These are phyloP conservation scores for Neoarius graeffei DNA, from an alignment of 2,113 vertebrate species.

Conservation along the genomic window DNA sequence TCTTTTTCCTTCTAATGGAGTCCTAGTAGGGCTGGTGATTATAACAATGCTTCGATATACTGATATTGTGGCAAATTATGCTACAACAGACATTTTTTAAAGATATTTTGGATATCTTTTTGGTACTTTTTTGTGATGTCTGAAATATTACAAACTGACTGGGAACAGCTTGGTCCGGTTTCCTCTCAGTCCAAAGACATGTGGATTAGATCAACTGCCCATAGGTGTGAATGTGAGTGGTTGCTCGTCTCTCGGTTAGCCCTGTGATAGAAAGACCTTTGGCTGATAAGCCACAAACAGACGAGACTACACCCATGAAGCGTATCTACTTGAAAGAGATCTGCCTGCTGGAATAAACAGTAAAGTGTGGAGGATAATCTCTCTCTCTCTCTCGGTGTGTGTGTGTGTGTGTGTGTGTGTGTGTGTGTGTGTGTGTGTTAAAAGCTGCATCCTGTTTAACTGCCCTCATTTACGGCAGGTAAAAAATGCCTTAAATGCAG, in stretches of 20 bases:
- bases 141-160: too few relatives aligned
- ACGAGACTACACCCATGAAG: constrained; percentile 7
- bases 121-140: too few relatives aligned
- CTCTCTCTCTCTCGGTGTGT: too few relatives aligned
- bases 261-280: not conserved
- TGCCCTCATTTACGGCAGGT: not conserved
- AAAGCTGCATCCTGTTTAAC: not conserved
- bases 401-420: not conserved
- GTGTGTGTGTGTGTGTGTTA: not conserved
- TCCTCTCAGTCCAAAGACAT: too few relatives aligned
- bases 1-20: not conserved
- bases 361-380: constrained; percentile 41
- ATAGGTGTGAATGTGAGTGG: too few relatives aligned
- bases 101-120: too few relatives aligned
- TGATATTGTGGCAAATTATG: not conserved
- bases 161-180: not conserved
- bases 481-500: not conserved
- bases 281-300: not conserved
- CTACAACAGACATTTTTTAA: too few relatives aligned
- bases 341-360: constrained; percentile 45
- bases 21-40: not conserved
- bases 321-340: constrained; percentile 10
- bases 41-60: not conserved
- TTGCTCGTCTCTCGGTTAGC: too few relatives aligned
- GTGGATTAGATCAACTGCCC: too few relatives aligned